phyloP scores from a whole-genome alignment of 2,113 vertebrate genomes.

The Campylomormyrus numenius region DNA sequence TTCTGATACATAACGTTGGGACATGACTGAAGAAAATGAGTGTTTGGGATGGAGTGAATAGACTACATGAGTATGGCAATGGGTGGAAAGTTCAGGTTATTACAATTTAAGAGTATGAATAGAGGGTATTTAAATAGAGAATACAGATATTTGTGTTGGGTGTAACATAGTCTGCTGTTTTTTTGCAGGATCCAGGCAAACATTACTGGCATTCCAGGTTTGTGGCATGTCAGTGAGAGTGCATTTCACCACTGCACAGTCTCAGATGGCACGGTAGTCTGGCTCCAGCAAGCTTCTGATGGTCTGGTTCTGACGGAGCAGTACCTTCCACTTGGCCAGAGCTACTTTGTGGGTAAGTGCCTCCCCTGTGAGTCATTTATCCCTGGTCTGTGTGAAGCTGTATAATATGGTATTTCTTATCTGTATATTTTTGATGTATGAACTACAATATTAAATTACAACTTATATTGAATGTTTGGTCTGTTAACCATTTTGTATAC shows the following conservation, averaged over 20 bases:
- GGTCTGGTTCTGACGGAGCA: conserved; percentile 83
- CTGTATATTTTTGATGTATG: neutral
- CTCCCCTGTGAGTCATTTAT: neutral
- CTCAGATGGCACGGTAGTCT: conserved; percentile 74
- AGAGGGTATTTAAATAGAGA: neutral
- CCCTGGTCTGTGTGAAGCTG: neutral
- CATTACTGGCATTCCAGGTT: conserved; percentile 71
- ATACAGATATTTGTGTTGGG: neutral
- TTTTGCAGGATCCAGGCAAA: conserved; percentile 73
- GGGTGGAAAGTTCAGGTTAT: neutral
- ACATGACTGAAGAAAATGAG: neutral
- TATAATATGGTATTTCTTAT: neutral
- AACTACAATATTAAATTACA: neutral
- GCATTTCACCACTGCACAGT: conserved; percentile 83
- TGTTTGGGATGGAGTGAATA: neutral
- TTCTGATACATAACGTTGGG: neutral
- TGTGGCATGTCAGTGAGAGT: conserved; percentile 79
- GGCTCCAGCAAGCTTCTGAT: conserved; percentile 73
- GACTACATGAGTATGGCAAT: neutral
- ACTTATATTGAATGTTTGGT: neutral
- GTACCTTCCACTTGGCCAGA: conserved; percentile 76
- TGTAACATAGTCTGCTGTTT: neutral
- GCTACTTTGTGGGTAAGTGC: conserved; percentile 91
- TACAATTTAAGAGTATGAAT: neutral
- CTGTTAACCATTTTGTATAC: neutral